Conservation (phyloP, 2,113 vertebrate genomes). For the Ammospiza caudacuta region DNA sequence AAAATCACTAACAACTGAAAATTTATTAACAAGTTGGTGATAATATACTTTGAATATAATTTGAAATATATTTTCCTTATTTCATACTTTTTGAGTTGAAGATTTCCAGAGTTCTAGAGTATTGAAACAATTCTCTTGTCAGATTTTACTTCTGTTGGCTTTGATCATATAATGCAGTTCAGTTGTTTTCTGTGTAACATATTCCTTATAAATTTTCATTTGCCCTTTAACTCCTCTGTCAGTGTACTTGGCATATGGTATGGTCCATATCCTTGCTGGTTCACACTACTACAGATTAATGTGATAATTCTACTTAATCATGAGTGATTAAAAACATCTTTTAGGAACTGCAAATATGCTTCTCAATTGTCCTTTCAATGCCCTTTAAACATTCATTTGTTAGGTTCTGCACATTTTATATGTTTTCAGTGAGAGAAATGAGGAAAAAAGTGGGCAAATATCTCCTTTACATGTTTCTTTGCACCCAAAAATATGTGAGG, state of each 20-base stretch:
- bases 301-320: conserved; percentile 12
- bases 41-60: neutral
- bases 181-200: neutral
- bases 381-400: neutral
- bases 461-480: neutral
- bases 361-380: neutral
- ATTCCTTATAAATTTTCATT: neutral
- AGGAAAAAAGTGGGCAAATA: neutral
- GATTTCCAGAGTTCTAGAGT: neutral
- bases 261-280: neutral
- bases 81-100: neutral
- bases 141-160: neutral
- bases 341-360: neutral
- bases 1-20: neutral
- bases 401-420: neutral
- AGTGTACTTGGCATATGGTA: neutral
- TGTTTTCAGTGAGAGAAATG: neutral
- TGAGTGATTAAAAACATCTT: conserved; percentile 39
- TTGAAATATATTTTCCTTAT: neutral
- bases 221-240: neutral
- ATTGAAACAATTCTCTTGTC: neutral
- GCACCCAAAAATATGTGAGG: neutral
- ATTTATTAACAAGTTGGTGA: neutral
- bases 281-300: neutral
- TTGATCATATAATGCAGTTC: neutral